These are phyloP conservation scores for Oncorhynchus kisutch DNA, from an alignment of 2,113 vertebrate genomes.

Conservation along the genomic window DNA sequence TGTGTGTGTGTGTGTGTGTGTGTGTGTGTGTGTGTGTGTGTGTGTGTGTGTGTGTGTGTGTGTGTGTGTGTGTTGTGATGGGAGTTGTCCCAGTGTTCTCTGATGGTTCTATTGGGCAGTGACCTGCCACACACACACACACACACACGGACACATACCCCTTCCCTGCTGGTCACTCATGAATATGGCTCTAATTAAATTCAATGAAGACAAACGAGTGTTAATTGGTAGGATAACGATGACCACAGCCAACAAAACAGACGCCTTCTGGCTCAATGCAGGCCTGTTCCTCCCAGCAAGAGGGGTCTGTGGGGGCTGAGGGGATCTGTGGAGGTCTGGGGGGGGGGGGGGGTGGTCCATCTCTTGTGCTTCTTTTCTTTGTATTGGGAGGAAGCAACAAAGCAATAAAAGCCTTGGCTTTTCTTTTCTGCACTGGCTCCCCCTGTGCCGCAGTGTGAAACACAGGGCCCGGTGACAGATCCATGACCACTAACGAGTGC, in stretches of 20 bases:
- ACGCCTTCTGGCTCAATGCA: slow-evolving; percentile 32
- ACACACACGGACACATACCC: neutral
- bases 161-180: slow-evolving; percentile 56
- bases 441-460: slow-evolving; percentile 34
- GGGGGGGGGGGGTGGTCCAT: slow-evolving; percentile 17
- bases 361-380: slow-evolving; percentile 65
- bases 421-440: slow-evolving; percentile 36
- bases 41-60: slow-evolving; percentile 8
- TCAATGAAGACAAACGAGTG: slow-evolving; percentile 68
- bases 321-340: neutral
- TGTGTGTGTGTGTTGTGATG: slow-evolving; percentile 15
- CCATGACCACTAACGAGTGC: slow-evolving; percentile 38
- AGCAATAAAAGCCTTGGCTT: slow-evolving; percentile 59
- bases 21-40: slow-evolving; percentile 10
- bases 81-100: slow-evolving; percentile 26
- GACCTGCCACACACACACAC: slow-evolving; percentile 12
- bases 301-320: slow-evolving; percentile 20
- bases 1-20: too few species aligned
- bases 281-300: slow-evolving; percentile 61
- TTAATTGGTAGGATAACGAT: slow-evolving; percentile 75
- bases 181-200: slow-evolving; percentile 74
- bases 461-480: slow-evolving; percentile 44
- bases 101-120: slow-evolving; percentile 27
- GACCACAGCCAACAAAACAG: slow-evolving; percentile 54
- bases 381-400: slow-evolving; percentile 71